A percentile compares a stretch with the other conserved stretches of the same genome.
These are phyloP conservation scores for Acronicta leporina DNA, from an alignment of 2,888 invertebrate genomes.

Conservation along the genomic window DNA sequence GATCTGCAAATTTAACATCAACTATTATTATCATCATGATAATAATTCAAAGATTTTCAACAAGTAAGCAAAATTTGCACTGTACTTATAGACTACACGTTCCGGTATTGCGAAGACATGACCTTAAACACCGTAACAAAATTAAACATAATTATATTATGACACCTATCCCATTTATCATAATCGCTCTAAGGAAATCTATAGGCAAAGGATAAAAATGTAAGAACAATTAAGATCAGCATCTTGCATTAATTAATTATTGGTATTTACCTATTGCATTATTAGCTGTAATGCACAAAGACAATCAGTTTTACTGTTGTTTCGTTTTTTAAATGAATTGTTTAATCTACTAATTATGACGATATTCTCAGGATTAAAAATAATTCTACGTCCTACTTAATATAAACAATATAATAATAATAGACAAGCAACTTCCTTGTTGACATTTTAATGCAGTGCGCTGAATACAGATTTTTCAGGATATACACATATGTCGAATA, in stretches of 20 bases:
- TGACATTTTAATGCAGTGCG: not conserved
- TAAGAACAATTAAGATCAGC: not conserved
- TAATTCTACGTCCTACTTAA: not conserved
- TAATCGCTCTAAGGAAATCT: conserved; percentile 12
- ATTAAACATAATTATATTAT: conserved; percentile 19
- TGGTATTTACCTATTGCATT: not conserved
- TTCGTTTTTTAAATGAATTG: too few relatives aligned
- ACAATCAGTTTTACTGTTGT: not conserved
- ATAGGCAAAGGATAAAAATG: conserved; percentile 1
- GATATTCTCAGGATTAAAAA: not conserved
- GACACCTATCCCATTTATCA: conserved; percentile 17
- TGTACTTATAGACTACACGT: not conserved
- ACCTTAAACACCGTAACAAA: conserved; percentile 8
- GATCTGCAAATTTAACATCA: conserved; percentile 1
- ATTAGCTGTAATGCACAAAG: too few relatives aligned
- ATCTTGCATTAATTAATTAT: not conserved
- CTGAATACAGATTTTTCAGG: conserved; percentile 1
- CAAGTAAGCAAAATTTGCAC: not conserved
- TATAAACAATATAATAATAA: not conserved
- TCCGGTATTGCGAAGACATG: conserved; percentile 11
- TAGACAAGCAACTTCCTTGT: conserved; percentile 7
- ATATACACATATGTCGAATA: conserved; percentile 9
- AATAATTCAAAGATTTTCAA: conserved; percentile 6
- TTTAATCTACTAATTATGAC: not conserved
- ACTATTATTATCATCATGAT: conserved; percentile 5